Evolutionary conservation across 2,888 invertebrate species (phyloP).

Genomic region (Oeneis ivallda): DNA sequence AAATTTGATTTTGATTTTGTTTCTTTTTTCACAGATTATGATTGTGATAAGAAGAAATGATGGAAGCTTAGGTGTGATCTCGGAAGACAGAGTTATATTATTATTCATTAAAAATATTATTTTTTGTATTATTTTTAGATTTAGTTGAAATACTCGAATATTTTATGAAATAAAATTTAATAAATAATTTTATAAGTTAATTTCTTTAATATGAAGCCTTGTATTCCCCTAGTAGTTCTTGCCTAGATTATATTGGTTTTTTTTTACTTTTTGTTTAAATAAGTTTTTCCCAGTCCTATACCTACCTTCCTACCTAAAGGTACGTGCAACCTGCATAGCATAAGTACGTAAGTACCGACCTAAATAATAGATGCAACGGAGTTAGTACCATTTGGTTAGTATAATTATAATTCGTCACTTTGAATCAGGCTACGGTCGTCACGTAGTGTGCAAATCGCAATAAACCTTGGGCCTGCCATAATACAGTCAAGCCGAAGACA

Average conservation of each 20-base stretch:
- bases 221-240: no score
- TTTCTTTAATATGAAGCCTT: neutral
- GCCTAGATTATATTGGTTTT: no score
- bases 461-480: constrained; percentile 14
- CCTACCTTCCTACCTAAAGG: no score
- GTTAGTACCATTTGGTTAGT: neutral
- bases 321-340: no score
- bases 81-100: constrained; percentile 60
- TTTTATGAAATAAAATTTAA: constrained; percentile 41
- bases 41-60: constrained; percentile 63
- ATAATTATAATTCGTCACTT: neutral
- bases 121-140: constrained; percentile 45
- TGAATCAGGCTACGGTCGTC: constrained; percentile 15
- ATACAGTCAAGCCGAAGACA: neutral
- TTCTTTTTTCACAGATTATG: constrained; percentile 54
- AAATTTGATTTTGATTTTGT: neutral
- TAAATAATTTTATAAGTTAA: constrained; percentile 36
- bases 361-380: neutral
- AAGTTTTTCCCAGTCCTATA: no score
- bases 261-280: no score
- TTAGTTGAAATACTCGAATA: constrained; percentile 44
- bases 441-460: constrained; percentile 16
- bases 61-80: constrained; percentile 76
- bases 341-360: no score
- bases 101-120: constrained; percentile 51